Evolutionary conservation across 2,888 invertebrate species (phyloP).

Genomic region (Ceramica pisi): DNA sequence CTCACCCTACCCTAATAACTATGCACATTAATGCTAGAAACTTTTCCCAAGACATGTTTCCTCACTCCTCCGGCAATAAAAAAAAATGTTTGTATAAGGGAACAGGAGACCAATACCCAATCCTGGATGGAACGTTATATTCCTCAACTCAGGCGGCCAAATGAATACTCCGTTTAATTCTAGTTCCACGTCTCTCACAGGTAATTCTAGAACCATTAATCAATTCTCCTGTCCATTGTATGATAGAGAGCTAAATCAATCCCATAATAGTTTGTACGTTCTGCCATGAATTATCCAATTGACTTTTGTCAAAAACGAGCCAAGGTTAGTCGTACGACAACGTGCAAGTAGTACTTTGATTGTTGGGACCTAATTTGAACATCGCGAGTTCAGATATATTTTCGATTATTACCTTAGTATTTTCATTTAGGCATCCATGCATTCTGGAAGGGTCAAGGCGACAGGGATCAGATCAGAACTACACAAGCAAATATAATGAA

Average conservation of each 20-base stretch:
- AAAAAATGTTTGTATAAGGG: background rate
- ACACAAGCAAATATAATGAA: constrained; percentile 94
- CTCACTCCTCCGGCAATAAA: background rate
- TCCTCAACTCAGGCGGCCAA: background rate
- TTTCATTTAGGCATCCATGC: constrained; percentile 83
- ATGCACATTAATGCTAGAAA: background rate
- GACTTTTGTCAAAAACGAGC: constrained; percentile 51
- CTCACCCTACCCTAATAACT: background rate
- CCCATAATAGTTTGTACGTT: constrained; percentile 44
- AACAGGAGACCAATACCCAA: background rate
- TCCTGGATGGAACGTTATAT: background rate
- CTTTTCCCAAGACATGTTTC: background rate
- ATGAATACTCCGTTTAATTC: constrained; percentile 7
- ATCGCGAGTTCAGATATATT: background rate
- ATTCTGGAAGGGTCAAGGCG: constrained; percentile 91
- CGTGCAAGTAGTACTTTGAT: constrained; percentile 25
- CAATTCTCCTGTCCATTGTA: constrained; percentile 34
- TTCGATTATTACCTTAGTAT: background rate
- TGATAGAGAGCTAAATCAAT: constrained; percentile 37
- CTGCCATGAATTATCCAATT: constrained; percentile 58
- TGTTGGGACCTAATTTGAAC: constrained; percentile 8
- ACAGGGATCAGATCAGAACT: constrained; percentile 89
- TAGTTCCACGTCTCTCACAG: constrained; percentile 6
- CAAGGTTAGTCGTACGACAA: constrained; percentile 53
- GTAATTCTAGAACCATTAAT: constrained; percentile 31